Evolutionary conservation across 2,888 invertebrate species (phyloP), one percentile per base, ranked within the genome.

Genomic region (Baccha elongata): DNA sequence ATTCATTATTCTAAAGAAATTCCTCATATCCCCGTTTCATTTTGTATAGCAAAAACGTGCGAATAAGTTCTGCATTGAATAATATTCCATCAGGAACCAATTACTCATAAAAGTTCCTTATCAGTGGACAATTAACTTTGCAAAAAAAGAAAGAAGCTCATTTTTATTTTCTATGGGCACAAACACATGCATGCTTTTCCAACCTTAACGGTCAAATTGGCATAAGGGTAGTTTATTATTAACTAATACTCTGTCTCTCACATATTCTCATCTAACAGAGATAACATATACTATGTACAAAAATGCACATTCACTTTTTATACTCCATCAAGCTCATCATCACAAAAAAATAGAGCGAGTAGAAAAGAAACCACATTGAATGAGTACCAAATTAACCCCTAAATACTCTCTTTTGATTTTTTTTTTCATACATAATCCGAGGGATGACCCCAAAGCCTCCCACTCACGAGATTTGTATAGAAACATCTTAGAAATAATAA

Each of bases 291-390:
- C n/a, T n/a, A n/a, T n/a, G n/a, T n/a, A n/a, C n/a, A n/a, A 53
- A 72, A 78, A 62, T 76, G 81, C 81, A 81, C 71, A 81, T 76
- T 76, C 81, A 62, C 71, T 72, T 81, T 76, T 26, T 52, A 71
- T 60, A 46, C 65, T 71, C 53, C 75, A n/a, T n/a, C n/a, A 75
- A 81, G 80, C 80, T 81, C 65, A 64, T 53, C 48, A 40, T 26
- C 21, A 40, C 35, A 64, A 19, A 26, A 17, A 53, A 44, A 44
- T 13, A 21, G 4, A 19, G 8, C 7, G 10, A 19, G n/a, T n/a
- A 37, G 26, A 52, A 55, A 50, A 55, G 35, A 4, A 60, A 32
- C 19, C 46, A 67, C 62, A 48, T 53, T 71, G 72, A 83, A 73
- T 68, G 78, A 73, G 73, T 37, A 83, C 37, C 37, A 64, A 83